These are phyloP conservation scores for Zygogramma bicolorata DNA, from an alignment of 2,888 invertebrate species.

Conservation along the genomic window DNA sequence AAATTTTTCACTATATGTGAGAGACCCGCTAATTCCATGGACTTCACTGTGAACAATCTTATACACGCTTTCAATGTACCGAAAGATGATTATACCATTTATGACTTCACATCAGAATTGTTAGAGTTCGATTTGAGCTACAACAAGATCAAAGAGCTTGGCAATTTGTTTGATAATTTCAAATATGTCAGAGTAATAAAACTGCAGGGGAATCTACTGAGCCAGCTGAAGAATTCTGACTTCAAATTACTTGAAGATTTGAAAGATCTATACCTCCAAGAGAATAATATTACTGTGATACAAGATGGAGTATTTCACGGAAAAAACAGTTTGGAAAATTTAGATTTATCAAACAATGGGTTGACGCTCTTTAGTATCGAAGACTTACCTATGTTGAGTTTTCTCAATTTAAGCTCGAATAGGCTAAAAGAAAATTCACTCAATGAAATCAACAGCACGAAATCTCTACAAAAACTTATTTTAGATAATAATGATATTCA, in stretches of 20 bases:
- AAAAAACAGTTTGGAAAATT: slow-evolving; percentile 43
- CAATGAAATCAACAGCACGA: slow-evolving; percentile 38
- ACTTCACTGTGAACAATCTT: slow-evolving; percentile 31
- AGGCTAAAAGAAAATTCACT: slow-evolving; percentile 39
- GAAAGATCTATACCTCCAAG: slow-evolving; percentile 42
- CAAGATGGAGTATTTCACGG: slow-evolving; percentile 43
- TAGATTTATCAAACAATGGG: slow-evolving; percentile 52
- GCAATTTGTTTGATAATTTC: slow-evolving; percentile 41
- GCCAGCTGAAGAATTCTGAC: slow-evolving; percentile 35
- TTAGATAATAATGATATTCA: slow-evolving; percentile 52
- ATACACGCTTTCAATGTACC: slow-evolving; percentile 8
- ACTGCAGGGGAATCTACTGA: slow-evolving; percentile 48
- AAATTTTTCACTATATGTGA: slow-evolving; percentile 41
- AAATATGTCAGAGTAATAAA: slow-evolving; percentile 46
- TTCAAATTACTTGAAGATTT: slow-evolving; percentile 45
- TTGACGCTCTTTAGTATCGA: slow-evolving; percentile 45
- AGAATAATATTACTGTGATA: slow-evolving; percentile 45
- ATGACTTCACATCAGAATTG: slow-evolving; percentile 40
- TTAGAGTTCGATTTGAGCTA: slow-evolving; percentile 52
- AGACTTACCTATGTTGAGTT: slow-evolving; percentile 47
- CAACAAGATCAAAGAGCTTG: slow-evolving; percentile 50
- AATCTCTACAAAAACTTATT: slow-evolving; percentile 42
- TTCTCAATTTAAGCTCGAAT: slow-evolving; percentile 56
- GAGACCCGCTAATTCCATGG: slow-evolving; percentile 10
- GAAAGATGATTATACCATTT: slow-evolving; percentile 22